A percentile compares a stretch with the other conserved stretches of the same genome.
phyloP scores from a whole-genome alignment of 2,888 invertebrate species.

The Notodonta dromedarius region DNA sequence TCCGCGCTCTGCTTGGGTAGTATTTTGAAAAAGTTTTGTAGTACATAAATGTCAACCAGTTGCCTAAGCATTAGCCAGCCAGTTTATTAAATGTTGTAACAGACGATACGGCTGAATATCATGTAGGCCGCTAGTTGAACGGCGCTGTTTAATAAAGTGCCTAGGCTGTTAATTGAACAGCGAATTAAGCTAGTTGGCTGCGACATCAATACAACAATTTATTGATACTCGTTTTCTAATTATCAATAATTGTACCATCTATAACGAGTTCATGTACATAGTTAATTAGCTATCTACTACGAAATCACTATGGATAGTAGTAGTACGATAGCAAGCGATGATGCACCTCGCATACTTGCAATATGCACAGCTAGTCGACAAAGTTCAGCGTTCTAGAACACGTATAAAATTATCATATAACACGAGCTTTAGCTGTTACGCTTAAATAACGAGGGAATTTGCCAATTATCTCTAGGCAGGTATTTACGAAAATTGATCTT shows the following conservation, averaged over 20 bases:
- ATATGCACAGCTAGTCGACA: slow-evolving; percentile 45
- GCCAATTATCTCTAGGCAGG: neutral
- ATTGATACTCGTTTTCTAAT: slow-evolving; percentile 4
- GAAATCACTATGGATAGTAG: slow-evolving; percentile 23
- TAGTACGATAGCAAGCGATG: slow-evolving; percentile 20
- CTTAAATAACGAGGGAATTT: slow-evolving; percentile 12
- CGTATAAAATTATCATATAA: slow-evolving; percentile 21
- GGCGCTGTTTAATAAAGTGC: no score
- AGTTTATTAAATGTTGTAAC: no score
- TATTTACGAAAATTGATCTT: neutral
- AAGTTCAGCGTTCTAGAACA: slow-evolving; percentile 35
- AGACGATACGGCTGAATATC: no score
- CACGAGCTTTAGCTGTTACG: slow-evolving; percentile 20
- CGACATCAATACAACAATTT: no score
- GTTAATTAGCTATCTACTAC: slow-evolving; percentile 17
- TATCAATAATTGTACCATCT: neutral
- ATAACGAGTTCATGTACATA: neutral
- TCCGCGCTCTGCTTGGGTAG: no score
- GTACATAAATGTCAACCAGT: no score
- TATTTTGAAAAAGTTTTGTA: no score
- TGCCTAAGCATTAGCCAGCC: no score
- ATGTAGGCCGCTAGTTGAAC: no score
- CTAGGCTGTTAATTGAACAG: no score
- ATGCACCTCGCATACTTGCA: slow-evolving; percentile 36
- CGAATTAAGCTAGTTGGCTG: no score